phyloP scores from a whole-genome alignment of 92 coral and sea anemone species.

The Porites divaricata region DNA sequence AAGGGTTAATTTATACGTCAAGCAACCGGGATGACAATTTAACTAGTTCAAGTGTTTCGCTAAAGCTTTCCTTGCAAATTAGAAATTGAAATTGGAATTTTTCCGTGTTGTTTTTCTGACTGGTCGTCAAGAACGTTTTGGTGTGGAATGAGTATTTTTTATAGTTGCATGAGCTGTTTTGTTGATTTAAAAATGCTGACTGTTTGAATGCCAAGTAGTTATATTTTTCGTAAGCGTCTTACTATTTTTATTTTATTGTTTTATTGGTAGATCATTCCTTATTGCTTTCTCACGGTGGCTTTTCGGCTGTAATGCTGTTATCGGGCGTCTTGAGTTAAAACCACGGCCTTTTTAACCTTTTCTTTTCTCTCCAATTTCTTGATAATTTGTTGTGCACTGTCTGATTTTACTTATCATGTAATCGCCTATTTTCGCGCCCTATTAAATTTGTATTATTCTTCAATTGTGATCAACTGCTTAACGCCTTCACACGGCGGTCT shows the following conservation, averaged over 20 bases:
- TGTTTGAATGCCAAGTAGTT: not conserved
- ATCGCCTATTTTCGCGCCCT: not conserved
- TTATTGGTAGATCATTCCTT: not conserved
- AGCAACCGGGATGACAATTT: not conserved
- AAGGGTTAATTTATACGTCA: not conserved
- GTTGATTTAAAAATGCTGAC: not conserved
- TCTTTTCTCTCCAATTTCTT: not conserved
- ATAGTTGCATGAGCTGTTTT: not conserved
- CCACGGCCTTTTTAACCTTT: not conserved
- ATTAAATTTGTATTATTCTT: not conserved
- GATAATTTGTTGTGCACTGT: not conserved
- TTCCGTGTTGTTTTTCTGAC: not conserved
- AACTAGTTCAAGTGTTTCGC: not conserved
- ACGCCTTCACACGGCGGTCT: not conserved
- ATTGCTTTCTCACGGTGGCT: not conserved
- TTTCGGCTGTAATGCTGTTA: not conserved
- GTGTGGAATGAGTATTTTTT: not conserved
- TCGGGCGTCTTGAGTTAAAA: not conserved
- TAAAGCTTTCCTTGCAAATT: not conserved
- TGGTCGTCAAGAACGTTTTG: not conserved
- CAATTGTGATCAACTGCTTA: not conserved
- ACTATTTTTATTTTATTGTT: not conserved
- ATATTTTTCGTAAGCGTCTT: not conserved
- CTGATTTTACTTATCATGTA: not conserved
- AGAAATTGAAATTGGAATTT: not conserved